Percentiles rank a stretch among this genome's conserved stretches.
These are phyloP conservation scores for Eriocheir sinensis DNA, from an alignment of 1,140 invertebrate genomes.

Conservation along the genomic window DNA sequence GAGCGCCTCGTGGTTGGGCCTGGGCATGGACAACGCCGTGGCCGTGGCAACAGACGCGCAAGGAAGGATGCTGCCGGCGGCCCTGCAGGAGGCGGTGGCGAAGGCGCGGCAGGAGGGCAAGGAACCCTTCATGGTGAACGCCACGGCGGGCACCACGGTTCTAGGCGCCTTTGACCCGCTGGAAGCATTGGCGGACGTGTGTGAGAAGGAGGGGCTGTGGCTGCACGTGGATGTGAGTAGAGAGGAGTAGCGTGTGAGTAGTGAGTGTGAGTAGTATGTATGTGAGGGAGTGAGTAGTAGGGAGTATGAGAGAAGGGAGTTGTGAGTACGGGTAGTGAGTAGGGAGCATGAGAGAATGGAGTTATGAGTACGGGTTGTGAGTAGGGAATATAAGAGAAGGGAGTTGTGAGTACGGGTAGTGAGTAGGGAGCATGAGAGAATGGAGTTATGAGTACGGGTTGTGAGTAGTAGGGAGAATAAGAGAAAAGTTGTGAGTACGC, in stretches of 20 bases:
- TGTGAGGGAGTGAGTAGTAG: background rate
- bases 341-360: background rate
- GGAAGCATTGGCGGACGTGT: slow-evolving; percentile 89
- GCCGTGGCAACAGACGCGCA: slow-evolving; percentile 86
- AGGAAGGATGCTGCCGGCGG: slow-evolving; percentile 88
- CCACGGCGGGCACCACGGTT: slow-evolving; percentile 93
- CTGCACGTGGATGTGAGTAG: slow-evolving; percentile 96
- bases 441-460: background rate
- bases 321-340: background rate
- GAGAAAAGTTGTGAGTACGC: background rate
- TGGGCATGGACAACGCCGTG: slow-evolving; percentile 90
- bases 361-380: background rate
- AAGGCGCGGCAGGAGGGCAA: slow-evolving; percentile 50
- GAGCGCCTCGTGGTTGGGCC: slow-evolving; percentile 87
- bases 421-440: background rate
- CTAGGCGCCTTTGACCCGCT: slow-evolving; percentile 95
- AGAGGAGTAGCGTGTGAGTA: slow-evolving; percentile 83
- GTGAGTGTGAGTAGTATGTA: background rate
- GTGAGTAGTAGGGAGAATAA: background rate
- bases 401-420: background rate
- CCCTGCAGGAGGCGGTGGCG: slow-evolving; percentile 63
- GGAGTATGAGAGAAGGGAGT: background rate
- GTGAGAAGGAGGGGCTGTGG: slow-evolving; percentile 93
- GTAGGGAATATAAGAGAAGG: background rate
- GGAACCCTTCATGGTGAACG: slow-evolving; percentile 92